Base-by-base conservation (phyloP, 2,113 vertebrate genomes). In the Pelvicachromis taeniatus region DNA sequence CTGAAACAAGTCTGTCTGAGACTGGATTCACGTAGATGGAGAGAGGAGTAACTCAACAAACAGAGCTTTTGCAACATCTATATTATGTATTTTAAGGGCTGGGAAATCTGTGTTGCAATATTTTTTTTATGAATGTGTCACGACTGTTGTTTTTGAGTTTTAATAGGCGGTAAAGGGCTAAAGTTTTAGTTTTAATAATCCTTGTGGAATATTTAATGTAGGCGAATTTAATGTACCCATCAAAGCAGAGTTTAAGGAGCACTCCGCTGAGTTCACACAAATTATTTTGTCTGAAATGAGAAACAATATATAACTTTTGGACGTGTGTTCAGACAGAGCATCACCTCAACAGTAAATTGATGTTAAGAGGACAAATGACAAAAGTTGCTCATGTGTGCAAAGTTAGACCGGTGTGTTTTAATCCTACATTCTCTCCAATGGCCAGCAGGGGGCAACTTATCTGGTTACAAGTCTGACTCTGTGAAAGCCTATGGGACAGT, bases 51-150 rank as follows among this genome's bases (percentile, higher is more conserved):
- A 26, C 21, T 63, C 40, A 63, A 50, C 42, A 83, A 56, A 70
- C 3, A 6, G 29, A 80, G 48, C 63, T 77, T 84, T 31, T 87
- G 33, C 77, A 53, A 90, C 38, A 4, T n/a, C 40, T 40, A 14
- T 68, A 13, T 4, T 6, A 6, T 59, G 21, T 55, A 52, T 90
- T 77, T 88, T 81, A 92, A 93, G 86, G 93, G 92, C 90, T 94
- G 82, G 83, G 77, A 89, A 83, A 85, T 86, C 68, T 86, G 26
- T 4, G 63, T 91, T 87, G 85, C 86, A 88, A 92, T 89, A 90
- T 87, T 82, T 87, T 86, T 12, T 50, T 35, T 55, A 33, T 5
- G 9, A 77, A 42, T 26, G 19, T 31, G 50, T 54, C 59, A 42
- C 65, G 48, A 77, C 78, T 88, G 56, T 80, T 82, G 19, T 79